phyloP scores from a whole-genome alignment of 2,797 vertebrate species.

The Halcyon smyrnensis region DNA sequence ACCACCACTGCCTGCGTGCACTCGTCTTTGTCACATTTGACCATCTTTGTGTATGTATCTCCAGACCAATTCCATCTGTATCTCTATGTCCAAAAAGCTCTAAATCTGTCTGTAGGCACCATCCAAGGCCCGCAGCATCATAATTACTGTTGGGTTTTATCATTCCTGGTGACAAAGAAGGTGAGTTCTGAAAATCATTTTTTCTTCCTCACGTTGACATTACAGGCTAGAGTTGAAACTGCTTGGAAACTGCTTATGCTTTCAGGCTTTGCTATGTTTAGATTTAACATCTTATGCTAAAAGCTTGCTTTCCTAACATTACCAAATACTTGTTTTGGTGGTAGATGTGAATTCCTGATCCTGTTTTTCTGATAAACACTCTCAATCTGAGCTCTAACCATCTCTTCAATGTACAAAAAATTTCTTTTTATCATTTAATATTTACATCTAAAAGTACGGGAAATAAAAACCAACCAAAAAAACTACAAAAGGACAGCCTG shows the following conservation, averaged over 20 bases:
- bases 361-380: not conserved
- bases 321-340: not conserved
- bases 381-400: not conserved
- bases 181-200: not conserved
- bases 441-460: not conserved
- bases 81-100: not conserved
- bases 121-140: not conserved
- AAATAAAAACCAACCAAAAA: not conserved
- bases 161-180: not conserved
- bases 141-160: not conserved
- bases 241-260: not conserved
- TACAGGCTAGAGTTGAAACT: not conserved
- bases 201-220: not conserved
- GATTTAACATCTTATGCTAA: not conserved
- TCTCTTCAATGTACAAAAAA: not conserved
- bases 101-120: not conserved
- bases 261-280: not conserved
- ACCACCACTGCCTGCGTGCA: rapidly evolving
- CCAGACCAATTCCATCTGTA: not conserved
- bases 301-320: not conserved
- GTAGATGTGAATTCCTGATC: not conserved
- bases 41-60: not conserved
- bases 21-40: not conserved
- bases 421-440: not conserved
- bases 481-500: not conserved